Evolutionary conservation across 2,888 invertebrate genomes (phyloP).

Genomic region (Andrena bucephala): DNA sequence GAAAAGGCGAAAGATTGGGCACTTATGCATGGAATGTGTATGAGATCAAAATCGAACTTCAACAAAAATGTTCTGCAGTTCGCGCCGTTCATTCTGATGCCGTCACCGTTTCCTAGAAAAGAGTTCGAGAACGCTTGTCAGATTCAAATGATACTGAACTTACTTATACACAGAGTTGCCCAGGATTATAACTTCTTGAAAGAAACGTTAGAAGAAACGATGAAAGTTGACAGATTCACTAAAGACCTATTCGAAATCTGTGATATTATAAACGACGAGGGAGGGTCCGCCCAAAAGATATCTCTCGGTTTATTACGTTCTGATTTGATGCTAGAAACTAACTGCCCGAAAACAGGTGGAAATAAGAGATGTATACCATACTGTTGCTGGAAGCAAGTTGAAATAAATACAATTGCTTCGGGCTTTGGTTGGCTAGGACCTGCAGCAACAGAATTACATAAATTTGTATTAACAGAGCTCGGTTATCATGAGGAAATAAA

Average conservation of each 20-base stretch:
- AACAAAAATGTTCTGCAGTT: slow-evolving; percentile 83
- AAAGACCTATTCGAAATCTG: slow-evolving; percentile 86
- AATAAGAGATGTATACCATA: slow-evolving; percentile 86
- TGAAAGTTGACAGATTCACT: slow-evolving; percentile 87
- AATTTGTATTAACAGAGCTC: slow-evolving; percentile 87
- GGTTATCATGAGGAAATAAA: slow-evolving; percentile 59
- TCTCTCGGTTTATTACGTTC: slow-evolving; percentile 93
- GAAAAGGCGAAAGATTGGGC: slow-evolving; percentile 86
- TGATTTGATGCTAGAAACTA: slow-evolving; percentile 94
- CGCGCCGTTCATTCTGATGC: slow-evolving; percentile 86
- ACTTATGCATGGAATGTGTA: slow-evolving; percentile 85
- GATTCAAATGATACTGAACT: slow-evolving; percentile 86
- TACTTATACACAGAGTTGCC: slow-evolving; percentile 87
- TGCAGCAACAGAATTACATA: slow-evolving; percentile 92
- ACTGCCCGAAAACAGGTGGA: slow-evolving; percentile 83
- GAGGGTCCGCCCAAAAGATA: slow-evolving; percentile 85
- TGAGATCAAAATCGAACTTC: slow-evolving; percentile 84
- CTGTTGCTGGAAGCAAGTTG: slow-evolving; percentile 95
- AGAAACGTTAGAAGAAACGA: slow-evolving; percentile 85
- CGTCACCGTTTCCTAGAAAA: slow-evolving; percentile 86
- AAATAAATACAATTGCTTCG: slow-evolving; percentile 98
- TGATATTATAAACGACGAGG: slow-evolving; percentile 85
- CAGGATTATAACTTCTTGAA: slow-evolving; percentile 86
- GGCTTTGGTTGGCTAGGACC: slow-evolving; percentile 98
- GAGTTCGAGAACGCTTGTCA: slow-evolving; percentile 86